Evolutionary conservation across 2,797 vertebrate species (phyloP), one percentile per base, ranked within the genome.

Genomic region (Cyclopterus lumpus): DNA sequence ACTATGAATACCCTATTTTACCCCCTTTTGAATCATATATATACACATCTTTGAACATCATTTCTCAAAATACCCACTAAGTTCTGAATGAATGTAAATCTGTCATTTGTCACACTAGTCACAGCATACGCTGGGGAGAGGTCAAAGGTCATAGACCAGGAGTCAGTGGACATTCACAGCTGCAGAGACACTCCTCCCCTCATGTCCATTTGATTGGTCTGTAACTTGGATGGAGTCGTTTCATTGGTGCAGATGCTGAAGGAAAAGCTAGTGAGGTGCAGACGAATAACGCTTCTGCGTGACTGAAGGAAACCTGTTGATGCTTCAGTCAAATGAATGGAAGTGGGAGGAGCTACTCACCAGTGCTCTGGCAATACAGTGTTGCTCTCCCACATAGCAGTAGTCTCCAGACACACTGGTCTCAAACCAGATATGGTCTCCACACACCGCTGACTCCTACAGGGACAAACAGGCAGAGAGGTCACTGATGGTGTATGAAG

Each of bases 381-480:
- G 96, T 79, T 98, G 96, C 69, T 99, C 97, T 71, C 97, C 97
- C 0, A 98, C 96, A 0, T 99, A 99, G 91, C 97, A 99, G 90
- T 96, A 97, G 87, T 99, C 97, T 75, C 97, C 97, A 1, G 97
- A 98, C 53, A 96, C 96, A 12, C 93, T 97, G 9, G 96, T 96
- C 93, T 99, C 97, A 59, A 97, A 98, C 97, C 97, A 99, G 93
- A 99, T 95, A 81, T 99, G 97, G 67, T 99, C 97, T 79, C 97
- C 97, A 59, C 97, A 97, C 10, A 95, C 61, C 0, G 97, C 97
- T 0, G 94, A 92, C 75, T 99, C 97, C 97, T 99, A 72, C 65
- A 61, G n/a, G 73, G 14, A 82, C 34, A 74, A 6, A 80, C 7
- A 40, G 9, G 7, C 34, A 36, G 8, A 36, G 34, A 42, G 14